These are phyloP conservation scores for Tetramorium alpestre DNA, from an alignment of 1,140 invertebrate genomes.

Conservation along the genomic window DNA sequence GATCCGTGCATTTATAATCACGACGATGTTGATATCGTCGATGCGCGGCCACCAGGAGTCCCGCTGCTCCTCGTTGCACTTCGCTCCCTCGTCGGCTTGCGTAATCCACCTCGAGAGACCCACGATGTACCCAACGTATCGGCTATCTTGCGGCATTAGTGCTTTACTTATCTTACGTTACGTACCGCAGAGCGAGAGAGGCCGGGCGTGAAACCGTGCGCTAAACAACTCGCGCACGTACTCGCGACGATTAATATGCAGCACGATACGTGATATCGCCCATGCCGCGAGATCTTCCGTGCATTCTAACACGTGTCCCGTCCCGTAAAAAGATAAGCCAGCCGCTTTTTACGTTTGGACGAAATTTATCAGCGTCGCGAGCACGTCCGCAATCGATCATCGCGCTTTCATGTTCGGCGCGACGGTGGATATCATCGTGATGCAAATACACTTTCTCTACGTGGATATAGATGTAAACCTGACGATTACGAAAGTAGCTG, in stretches of 20 bases:
- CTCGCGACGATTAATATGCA: constrained; percentile 72
- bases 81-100: constrained; percentile 42
- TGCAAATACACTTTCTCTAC: constrained; percentile 21
- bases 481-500: constrained; percentile 4
- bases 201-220: constrained; percentile 24
- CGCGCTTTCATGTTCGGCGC: constrained; percentile 48
- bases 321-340: background rate
- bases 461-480: constrained; percentile 19
- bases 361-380: constrained; percentile 53
- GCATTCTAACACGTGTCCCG: constrained; percentile 56
- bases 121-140: constrained; percentile 10
- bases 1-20: background rate
- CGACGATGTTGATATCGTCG: background rate
- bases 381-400: constrained; percentile 53
- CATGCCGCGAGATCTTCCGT: background rate
- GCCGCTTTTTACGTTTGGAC: constrained; percentile 30
- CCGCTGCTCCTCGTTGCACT: background rate
- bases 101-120: constrained; percentile 32
- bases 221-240: constrained; percentile 75
- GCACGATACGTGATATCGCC: constrained; percentile 62
- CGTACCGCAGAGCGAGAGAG: constrained; percentile 42
- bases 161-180: constrained; percentile 61
- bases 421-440: background rate
- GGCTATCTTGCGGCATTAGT: constrained; percentile 51
- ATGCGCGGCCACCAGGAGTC: background rate